These are phyloP conservation scores for Stichodactyla helianthus DNA, from an alignment of 64 coral and sea anemone genomes.

Conservation along the genomic window DNA sequence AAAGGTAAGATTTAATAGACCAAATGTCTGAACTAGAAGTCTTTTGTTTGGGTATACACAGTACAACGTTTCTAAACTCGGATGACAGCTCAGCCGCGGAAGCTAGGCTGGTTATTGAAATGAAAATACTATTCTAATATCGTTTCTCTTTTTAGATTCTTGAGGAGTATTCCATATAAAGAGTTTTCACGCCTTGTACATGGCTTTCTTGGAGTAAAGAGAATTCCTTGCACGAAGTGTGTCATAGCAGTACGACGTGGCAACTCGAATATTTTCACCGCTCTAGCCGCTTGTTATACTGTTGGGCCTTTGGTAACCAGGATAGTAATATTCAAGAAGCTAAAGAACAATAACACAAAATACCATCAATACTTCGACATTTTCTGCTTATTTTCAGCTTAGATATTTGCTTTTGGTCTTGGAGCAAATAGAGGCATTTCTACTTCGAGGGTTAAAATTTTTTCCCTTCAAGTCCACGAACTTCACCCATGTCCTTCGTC, in stretches of 20 bases:
- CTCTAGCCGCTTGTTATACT: no score
- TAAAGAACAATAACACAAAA: no score
- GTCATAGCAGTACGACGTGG: no score
- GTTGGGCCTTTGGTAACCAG: no score
- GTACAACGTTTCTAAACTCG: no score
- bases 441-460: no score
- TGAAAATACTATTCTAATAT: conserved; percentile 2
- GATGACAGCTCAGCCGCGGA: no score
- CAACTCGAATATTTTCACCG: no score
- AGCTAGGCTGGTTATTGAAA: neutral
- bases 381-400: neutral
- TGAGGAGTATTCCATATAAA: conserved; percentile 31
- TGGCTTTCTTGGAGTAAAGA: conserved; percentile 25
- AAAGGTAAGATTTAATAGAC: conserved; percentile 15
- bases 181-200: conserved; percentile 34
- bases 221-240: conserved; percentile 12
- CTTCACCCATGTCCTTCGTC: conserved; percentile 35
- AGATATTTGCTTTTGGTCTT: neutral
- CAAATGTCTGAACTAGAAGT: neutral
- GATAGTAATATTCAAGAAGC: no score
- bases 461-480: conserved; percentile 43
- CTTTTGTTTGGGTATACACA: neutral
- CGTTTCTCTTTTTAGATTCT: conserved; percentile 15
- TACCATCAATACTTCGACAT: no score
- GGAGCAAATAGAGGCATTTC: no score